Evolutionary conservation across 1,140 invertebrate species (phyloP), one percentile per base, ranked within the genome.

Genomic region (Coenobita brevimanus): DNA sequence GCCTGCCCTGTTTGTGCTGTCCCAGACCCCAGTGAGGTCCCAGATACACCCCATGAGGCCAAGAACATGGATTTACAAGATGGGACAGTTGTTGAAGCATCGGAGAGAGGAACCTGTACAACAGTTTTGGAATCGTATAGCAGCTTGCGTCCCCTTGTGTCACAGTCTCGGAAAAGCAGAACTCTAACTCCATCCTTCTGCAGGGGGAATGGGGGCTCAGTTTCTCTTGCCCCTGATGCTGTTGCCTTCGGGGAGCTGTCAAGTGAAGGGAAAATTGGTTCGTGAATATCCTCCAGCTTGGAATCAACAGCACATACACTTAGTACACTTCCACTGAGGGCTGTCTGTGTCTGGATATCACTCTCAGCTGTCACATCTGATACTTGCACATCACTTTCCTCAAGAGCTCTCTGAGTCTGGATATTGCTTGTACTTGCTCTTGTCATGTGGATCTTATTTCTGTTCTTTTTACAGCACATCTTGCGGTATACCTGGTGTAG

Each of bases 141-240:
- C 27, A 98, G 93, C 91, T 96, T 96, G 82, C 96, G 93, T 17
- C 96, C 96, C 88, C 95, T 94, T 91, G 95, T 95, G 91, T 97
- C 97, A 92, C 96, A 96, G 93, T 98, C 97, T 90, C 95, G 95
- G 92, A 97, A 97, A 83, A 98, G 93, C 91, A 98, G 93, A 82
- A 98, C 94, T 82, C 97, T 93, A 38, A 90, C 60, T 8, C 62
- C 89, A 36, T 84, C 60, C 24, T 38, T 86, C 41, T 79, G 54
- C 36, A 86, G 75, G n/a, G 30, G 21, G 21, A 86, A 67, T 46
- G 73, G 83, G 13, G 83, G 13, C 6, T 33, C 6, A 2, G 24
- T 27, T 36, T 46, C 41, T 21, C 17, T 33, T 38, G 38, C 10
- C 21, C 24, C 69, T 46, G 62, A 30, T 24, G 36, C 62, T 30